Base-by-base conservation (phyloP, 64 coral and sea anemone species). In the Actinia tenebrosa region DNA sequence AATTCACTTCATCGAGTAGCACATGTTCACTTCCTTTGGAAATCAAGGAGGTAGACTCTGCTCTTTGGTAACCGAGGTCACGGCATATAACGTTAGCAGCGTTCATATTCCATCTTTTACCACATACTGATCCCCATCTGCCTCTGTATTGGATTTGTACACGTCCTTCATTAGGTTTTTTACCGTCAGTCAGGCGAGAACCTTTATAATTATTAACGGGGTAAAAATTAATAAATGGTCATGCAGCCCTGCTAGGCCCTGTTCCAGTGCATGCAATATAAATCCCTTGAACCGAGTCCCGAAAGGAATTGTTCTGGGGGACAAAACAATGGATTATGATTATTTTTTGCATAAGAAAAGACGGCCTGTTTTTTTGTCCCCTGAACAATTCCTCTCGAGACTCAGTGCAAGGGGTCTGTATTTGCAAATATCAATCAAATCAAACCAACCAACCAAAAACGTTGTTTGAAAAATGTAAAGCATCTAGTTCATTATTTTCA, bases 61-160 rank as follows among this genome's bases (percentile, higher is more conserved):
- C 80, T 10, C 80, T 20, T 30, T 83, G 0, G 17, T 83, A 83
- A 23, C 80, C 80, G 23, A 83, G 80, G 54, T 83, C 14, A 83
- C 80, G 15, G 46, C 80, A 83, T 23, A 83, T 52, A 14, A 83
- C 80, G 80, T 83, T 13, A n/a, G 80, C 80, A 8, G 80, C 18
- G 15, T 52, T 53, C 20, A 83, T 83, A 10, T 52, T 53, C 80
- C 80, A 83, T 13, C 16, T 16, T 58, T 45, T 58, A 53, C 45
- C 23, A 58, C 80, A 83, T 19, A 83, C 18, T 52, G 80, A 10
- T 10, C 46, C 80, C 80, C 80, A 83, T 83, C 23, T 83, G 7
- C 80, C 80, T 53, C 54, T 20, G 45, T 53, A 83, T 13, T 58
- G 80, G 30, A 83, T 83, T 17, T 83, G n/a, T 6, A 83, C 80